Evolutionary conservation across 2,797 vertebrate species (phyloP), one percentile per base, ranked within the genome.

Genomic region (Botia kubotai): DNA sequence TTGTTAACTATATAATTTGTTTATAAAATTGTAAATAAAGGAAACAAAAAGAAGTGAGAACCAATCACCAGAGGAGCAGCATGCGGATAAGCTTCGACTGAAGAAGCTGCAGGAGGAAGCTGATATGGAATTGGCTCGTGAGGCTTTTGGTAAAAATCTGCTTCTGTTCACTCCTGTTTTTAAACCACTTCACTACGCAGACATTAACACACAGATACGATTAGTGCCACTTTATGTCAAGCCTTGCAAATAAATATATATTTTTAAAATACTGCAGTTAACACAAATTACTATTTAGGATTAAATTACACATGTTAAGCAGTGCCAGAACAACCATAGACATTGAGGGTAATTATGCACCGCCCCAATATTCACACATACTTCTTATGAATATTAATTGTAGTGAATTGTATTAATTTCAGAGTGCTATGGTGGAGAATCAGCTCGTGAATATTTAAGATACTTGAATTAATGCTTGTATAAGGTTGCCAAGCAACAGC

Each of bases 31-130:
- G 0, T 67, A 68, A 87, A n/a, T 92, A 88, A 88, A 96, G 92
- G 83, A 94, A 79, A 83, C 92, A 0, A 89, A 93, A 87, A 90
- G 91, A 5, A 58, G 88, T 4, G 90, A 87, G 79, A 86, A 92
- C 39, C 92, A 95, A 33, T 93, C 93, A 1, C 89, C 91, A 72
- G 98, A 99, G 87, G 96, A 99, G 84, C 92, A 95, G 88, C 84
- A 94, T 23, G 95, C 94, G 87, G 96, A 97, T 87, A 98, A 97
- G 89, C 90, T 98, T 73, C 92, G 95, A 72, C 90, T 97, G 90
- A 94, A 96, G 92, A 95, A 98, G 85, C 86, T 98, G 82, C 98
- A 99, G 89, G 97, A 99, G 92, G 97, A 95, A 16, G 91, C 97
- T 0, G 98, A 99, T 87, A 89, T 99, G 79, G 97, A 98, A 90